These are phyloP conservation scores for Esox niger DNA, from an alignment of 2,113 vertebrate species.

Conservation along the genomic window DNA sequence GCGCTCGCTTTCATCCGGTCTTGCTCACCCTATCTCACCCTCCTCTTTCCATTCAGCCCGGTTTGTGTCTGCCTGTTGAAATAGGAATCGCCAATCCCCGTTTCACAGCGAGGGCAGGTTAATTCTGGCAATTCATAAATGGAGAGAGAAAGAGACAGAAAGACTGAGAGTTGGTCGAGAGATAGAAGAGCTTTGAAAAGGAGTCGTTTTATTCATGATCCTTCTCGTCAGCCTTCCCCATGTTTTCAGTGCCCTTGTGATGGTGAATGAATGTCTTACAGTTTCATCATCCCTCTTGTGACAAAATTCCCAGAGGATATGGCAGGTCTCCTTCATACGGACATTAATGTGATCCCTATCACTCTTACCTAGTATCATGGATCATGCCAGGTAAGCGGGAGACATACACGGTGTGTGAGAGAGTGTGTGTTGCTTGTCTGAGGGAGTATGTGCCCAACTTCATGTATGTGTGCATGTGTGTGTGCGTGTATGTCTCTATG, in stretches of 20 bases:
- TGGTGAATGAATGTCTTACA: conserved; percentile 25
- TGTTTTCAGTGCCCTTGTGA: neutral
- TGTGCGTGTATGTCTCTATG: neutral
- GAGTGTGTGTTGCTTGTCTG: too few relatives aligned
- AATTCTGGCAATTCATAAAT: conserved; percentile 15
- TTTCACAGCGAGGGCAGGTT: conserved; percentile 56
- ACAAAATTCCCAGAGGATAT: conserved; percentile 19
- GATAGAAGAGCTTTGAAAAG: conserved; percentile 26
- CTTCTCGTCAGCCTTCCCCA: neutral
- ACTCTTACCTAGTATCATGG: neutral
- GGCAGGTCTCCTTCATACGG: conserved; percentile 5
- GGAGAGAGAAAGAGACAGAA: neutral
- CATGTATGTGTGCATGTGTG: neutral
- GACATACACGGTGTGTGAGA: conserved; percentile 21
- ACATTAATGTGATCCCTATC: conserved; percentile 11
- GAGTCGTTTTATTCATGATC: too few relatives aligned
- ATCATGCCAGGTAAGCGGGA: too few relatives aligned
- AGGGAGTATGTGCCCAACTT: too few relatives aligned
- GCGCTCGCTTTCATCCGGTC: conserved; percentile 18
- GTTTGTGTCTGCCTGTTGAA: conserved; percentile 52
- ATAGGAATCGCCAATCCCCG: conserved; percentile 52
- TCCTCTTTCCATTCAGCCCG: conserved; percentile 31
- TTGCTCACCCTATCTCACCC: conserved; percentile 8
- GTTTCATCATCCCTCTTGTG: conserved; percentile 21
- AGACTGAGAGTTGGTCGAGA: too few relatives aligned